Base-by-base conservation (phyloP, 1,140 invertebrate genomes). In the Lordiphosa stackelbergi region DNA sequence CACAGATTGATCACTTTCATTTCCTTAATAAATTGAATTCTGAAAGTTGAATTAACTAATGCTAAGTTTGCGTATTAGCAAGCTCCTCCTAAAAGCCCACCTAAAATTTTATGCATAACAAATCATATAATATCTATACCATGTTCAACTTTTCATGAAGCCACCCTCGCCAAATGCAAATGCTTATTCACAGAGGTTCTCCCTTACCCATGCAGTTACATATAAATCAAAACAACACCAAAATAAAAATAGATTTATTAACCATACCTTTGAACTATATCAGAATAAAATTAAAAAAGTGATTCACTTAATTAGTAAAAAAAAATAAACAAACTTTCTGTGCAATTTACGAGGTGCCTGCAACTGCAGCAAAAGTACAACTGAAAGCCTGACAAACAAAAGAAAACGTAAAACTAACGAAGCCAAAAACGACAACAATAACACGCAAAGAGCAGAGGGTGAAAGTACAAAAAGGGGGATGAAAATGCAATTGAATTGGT, bases 391-490 rank as follows among this genome's bases (percentile, higher is more conserved):
- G 28, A 31, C 56, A 24, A 34, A 16, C n/a, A 65, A 70, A 66
- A 28, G 63, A 66, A 66, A 69, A 69, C 56, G 69, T 53, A 73
- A 62, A 58, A 71, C 49, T 46, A 63, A 47, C 24, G 24, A 45
- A 31, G 49, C 42, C 43, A 53, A 24, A 43, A 43, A 37, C 53
- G 43, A 42, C 28, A 62, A 34, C 9, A 36, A 24, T 8, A 16
- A 8, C 4, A 46, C 43, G 43, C 43, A 31, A 31, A 46, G 36
- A 47, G 19, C 38, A 53, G 57, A 56, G 69, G 54, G 74, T 69
- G 65, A 74, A 59, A 62, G 49, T 35, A 36, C 11, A 16, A 34
- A 66, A 70, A 75, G 77, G 71, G 73, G 73, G 69, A 63, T 70
- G 58, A 73, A 59, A 28, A 45, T 54, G 31, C 37, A 53, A 36